phyloP scores from a whole-genome alignment of 2,888 invertebrate species.

The Yponomeuta plumbellus region DNA sequence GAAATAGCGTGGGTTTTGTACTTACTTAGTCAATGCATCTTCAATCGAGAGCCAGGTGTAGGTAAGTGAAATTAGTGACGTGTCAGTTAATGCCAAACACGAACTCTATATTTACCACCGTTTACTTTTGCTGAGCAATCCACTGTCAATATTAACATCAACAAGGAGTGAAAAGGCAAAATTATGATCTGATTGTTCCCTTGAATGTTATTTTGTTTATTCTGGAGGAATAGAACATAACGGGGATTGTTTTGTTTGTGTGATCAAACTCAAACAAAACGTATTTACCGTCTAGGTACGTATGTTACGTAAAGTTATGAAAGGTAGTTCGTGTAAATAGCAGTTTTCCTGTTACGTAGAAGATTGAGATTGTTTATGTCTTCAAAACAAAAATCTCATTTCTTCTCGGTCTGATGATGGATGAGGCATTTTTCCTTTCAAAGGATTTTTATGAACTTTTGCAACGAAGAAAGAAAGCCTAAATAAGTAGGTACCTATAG shows the following conservation, averaged over 20 bases:
- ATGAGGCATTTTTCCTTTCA: neutral
- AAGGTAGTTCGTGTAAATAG: neutral
- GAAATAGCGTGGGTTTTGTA: neutral
- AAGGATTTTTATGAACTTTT: neutral
- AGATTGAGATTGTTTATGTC: neutral
- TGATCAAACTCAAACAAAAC: neutral
- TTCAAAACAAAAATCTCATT: neutral
- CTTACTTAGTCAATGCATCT: too few relatives aligned
- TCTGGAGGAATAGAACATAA: too few relatives aligned
- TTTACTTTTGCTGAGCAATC: neutral
- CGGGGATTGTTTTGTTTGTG: too few relatives aligned
- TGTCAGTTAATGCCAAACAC: neutral
- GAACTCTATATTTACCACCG: slow-evolving; percentile 2
- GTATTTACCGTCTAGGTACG: neutral
- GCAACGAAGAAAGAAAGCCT: neutral
- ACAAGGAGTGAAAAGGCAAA: slow-evolving; percentile 8
- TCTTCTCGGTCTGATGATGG: neutral
- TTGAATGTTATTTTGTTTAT: too few relatives aligned
- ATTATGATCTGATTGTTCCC: neutral
- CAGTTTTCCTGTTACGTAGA: neutral
- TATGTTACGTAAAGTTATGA: neutral
- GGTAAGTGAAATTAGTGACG: too few relatives aligned
- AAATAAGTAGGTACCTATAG: neutral
- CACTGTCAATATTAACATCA: slow-evolving; percentile 5
- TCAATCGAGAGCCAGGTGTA: too few relatives aligned